These are phyloP conservation scores for Anthrax anthrax DNA, from an alignment of 2,888 invertebrate genomes.

Conservation along the genomic window DNA sequence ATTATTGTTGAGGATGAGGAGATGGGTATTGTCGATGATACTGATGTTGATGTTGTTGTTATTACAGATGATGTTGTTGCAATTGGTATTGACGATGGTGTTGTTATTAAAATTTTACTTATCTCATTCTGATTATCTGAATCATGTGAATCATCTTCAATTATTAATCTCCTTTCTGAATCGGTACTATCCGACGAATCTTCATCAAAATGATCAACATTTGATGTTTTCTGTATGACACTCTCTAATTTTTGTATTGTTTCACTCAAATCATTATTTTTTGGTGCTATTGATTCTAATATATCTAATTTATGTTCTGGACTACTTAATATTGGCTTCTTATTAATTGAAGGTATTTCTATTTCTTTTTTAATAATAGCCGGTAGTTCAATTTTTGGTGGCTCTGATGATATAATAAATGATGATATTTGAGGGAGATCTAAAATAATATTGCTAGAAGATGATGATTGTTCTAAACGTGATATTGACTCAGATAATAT, in stretches of 20 bases:
- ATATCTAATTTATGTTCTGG: conserved; percentile 29
- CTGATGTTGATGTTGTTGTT: neutral
- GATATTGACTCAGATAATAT: conserved; percentile 21
- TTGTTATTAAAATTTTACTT: neutral
- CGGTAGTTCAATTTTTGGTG: conserved; percentile 22
- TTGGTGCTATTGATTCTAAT: conserved; percentile 30
- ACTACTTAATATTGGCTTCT: conserved; percentile 22
- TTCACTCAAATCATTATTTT: conserved; percentile 45
- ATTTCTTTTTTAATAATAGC: conserved; percentile 16
- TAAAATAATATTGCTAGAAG: neutral
- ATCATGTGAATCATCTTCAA: conserved; percentile 36
- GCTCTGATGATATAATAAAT: conserved; percentile 15
- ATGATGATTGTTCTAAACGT: conserved; percentile 12
- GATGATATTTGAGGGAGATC: neutral
- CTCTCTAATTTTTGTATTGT: conserved; percentile 45
- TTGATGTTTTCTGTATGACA: conserved; percentile 19
- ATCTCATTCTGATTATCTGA: conserved; percentile 16
- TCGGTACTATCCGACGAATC: conserved; percentile 50
- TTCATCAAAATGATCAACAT: conserved; percentile 34
- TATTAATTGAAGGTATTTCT: conserved; percentile 15
- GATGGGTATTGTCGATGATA: neutral
- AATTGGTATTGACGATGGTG: neutral
- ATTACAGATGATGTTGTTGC: neutral
- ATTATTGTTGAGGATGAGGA: neutral
- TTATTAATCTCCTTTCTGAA: conserved; percentile 46